Evolutionary conservation across 2,888 invertebrate genomes (phyloP), one percentile per base, ranked within the genome.

Genomic region (Stegana nigrithorax): DNA sequence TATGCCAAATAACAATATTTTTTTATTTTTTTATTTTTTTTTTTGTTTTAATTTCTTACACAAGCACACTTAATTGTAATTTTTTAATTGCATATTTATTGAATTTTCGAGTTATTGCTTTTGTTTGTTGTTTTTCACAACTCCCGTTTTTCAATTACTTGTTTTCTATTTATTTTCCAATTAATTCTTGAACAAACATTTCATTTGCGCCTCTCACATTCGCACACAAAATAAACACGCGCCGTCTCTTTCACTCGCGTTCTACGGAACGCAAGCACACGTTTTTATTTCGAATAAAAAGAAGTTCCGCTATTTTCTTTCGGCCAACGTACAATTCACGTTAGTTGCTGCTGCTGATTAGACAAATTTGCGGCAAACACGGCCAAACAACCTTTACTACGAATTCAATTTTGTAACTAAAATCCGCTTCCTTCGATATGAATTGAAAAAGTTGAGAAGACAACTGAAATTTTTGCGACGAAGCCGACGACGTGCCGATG

Each of bases 371-470:
- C 81, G 76, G 72, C 80, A 83, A 83, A 82, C 80, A 83, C 80
- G 73, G 75, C 80, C 83, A 82, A 82, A n/a, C n/a, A n/a, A 82
- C 82, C 70, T 80, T 80, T 77, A n/a, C n/a, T n/a, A 72, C 75
- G 82, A 78, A 82, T 82, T 82, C 80, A 82, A 82, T 82, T 39
- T 82, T 83, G 81, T 82, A 81, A 82, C 81, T 36, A 56, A 58
- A 68, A 66, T 25, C 71, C 67, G 66, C 62, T 70, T 73, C 61
- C 70, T 61, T n/a, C n/a, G n/a, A n/a, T n/a, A n/a, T n/a, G n/a
- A n/a, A n/a, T n/a, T n/a, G n/a, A n/a, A n/a, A n/a, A n/a, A n/a
- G n/a, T n/a, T n/a, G n/a, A n/a, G n/a, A n/a, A n/a, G n/a, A n/a
- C n/a, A n/a, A n/a, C n/a, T n/a, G n/a, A n/a, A n/a, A n/a, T n/a